Evolutionary conservation across 2,113 vertebrate genomes (phyloP).

Genomic region (Corydoras sp.): DNA sequence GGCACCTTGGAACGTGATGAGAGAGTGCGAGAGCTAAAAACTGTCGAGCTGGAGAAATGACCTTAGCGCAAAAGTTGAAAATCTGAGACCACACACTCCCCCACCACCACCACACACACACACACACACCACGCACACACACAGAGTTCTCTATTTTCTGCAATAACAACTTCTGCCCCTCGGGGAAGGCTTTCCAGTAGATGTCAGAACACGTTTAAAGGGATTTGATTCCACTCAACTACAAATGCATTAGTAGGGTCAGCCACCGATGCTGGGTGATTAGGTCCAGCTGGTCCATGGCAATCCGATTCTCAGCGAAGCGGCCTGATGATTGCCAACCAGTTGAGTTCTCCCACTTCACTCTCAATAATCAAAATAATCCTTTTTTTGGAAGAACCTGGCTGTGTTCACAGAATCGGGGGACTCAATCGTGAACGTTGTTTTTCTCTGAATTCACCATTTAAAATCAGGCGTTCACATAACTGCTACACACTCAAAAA

Average conservation of each 20-base stretch:
- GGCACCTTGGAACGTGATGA: slow-evolving; percentile 2
- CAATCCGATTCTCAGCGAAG: slow-evolving; percentile 2
- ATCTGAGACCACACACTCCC: slow-evolving; percentile 10
- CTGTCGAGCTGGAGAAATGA: neutral
- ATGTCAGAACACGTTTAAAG: slow-evolving; percentile 8
- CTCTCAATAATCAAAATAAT: slow-evolving; percentile 3
- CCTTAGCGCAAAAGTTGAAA: slow-evolving; percentile 14
- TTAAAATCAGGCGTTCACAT: too few species aligned
- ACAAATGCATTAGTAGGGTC: slow-evolving; percentile 20
- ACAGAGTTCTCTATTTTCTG: neutral
- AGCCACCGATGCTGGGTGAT: slow-evolving; percentile 2
- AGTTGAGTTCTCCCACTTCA: neutral
- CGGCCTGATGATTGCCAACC: neutral
- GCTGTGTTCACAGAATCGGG: neutral
- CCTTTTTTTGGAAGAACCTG: neutral
- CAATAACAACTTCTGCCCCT: neutral
- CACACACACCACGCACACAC: neutral
- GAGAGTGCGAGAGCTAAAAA: neutral
- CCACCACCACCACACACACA: too few species aligned
- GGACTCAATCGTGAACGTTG: neutral
- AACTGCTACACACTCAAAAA: too few species aligned
- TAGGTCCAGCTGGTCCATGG: slow-evolving; percentile 6
- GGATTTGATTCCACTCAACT: slow-evolving; percentile 5
- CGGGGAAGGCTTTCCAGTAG: neutral
- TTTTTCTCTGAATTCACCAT: neutral